Conservation (phyloP, 2,113 vertebrate genomes). For the Ploceus nigricollis region DNA sequence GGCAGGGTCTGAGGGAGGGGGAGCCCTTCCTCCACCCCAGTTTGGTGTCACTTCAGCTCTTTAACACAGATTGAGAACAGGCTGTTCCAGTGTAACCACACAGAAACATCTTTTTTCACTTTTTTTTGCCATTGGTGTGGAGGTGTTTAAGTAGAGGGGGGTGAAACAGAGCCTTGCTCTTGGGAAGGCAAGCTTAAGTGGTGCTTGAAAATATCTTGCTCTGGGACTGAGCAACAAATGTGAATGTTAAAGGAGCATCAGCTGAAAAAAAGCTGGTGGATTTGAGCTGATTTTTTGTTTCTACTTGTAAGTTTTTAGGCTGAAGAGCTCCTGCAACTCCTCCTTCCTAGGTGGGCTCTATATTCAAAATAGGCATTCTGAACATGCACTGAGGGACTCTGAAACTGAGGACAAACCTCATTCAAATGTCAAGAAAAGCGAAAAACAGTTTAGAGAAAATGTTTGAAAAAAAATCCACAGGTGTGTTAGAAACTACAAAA, state of each 20-base stretch:
- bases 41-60: background rate
- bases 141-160: background rate
- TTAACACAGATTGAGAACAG: rapidly evolving
- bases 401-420: background rate
- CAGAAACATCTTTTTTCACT: background rate
- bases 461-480: background rate
- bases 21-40: background rate
- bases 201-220: background rate
- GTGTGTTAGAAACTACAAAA: background rate
- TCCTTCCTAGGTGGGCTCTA: background rate
- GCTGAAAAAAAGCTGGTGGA: background rate
- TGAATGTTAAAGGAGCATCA: background rate
- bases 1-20: background rate
- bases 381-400: background rate
- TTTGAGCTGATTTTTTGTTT: background rate
- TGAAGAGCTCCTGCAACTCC: background rate
- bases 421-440: background rate
- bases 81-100: background rate
- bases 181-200: background rate
- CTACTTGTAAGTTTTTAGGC: background rate
- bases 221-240: background rate
- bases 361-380: background rate
- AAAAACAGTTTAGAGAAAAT: background rate
- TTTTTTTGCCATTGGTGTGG: background rate
- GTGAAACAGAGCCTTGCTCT: background rate